phyloP scores from a whole-genome alignment of 2,797 vertebrate species.

The Aulostomus chinensis region DNA sequence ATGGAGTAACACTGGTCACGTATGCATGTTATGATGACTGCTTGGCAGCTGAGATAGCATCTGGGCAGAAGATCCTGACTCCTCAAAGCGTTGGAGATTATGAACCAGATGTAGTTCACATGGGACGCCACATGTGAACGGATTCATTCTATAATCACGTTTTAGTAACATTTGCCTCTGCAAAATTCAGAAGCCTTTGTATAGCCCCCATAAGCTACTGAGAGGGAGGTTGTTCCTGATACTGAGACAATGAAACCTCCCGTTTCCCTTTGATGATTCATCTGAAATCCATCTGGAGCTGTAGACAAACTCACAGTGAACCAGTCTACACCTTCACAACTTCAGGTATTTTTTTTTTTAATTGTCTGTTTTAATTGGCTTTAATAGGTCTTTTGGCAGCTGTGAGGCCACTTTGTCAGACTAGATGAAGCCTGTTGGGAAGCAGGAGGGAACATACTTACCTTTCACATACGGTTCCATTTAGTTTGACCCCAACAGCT shows the following conservation, averaged over 20 bases:
- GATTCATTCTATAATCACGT: constrained; percentile 41
- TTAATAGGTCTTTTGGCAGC: constrained; percentile 46
- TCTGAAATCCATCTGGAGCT: constrained; percentile 29
- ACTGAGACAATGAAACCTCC: constrained; percentile 12
- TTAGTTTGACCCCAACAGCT: constrained; percentile 56
- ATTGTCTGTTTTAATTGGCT: constrained; percentile 44
- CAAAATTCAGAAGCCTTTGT: constrained; percentile 34
- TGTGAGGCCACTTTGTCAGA: constrained; percentile 36
- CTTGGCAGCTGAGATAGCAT: constrained; percentile 39
- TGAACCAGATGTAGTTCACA: constrained; percentile 57
- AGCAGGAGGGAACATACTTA: constrained; percentile 33
- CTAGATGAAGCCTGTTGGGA: constrained; percentile 34
- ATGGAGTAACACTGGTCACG: constrained; percentile 33
- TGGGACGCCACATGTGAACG: constrained; percentile 38
- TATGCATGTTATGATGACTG: constrained; percentile 43
- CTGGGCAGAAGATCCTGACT: constrained; percentile 38
- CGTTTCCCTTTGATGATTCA: constrained; percentile 32
- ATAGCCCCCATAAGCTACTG: neutral
- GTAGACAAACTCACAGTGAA: constrained; percentile 13
- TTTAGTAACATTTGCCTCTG: constrained; percentile 20
- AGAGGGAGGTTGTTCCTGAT: constrained; percentile 2
- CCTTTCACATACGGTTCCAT: constrained; percentile 61
- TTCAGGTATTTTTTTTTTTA: constrained; percentile 36
- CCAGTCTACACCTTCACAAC: constrained; percentile 9
- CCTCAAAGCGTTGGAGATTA: constrained; percentile 36